Percentiles rank a stretch among this genome's conserved stretches.
These are phyloP conservation scores for Coturnix japonica DNA, from an alignment of 2,113 vertebrate species.

Conservation along the genomic window DNA sequence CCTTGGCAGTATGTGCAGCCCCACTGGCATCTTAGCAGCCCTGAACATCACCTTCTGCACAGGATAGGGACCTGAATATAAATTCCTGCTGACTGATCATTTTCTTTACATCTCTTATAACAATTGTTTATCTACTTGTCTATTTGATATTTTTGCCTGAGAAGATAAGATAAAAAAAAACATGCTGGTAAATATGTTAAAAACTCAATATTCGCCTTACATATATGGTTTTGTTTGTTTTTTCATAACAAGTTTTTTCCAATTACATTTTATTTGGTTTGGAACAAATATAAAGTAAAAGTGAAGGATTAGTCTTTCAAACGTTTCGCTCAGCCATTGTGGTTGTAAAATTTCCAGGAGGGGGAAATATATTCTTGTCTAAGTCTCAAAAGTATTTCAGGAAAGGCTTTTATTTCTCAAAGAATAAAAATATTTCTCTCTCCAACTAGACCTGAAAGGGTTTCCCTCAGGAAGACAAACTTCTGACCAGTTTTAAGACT, in stretches of 20 bases:
- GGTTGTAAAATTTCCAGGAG: neutral
- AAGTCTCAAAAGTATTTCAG: conserved; percentile 15
- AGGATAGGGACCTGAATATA: rapidly evolving
- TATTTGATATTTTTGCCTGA: neutral
- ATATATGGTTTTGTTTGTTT: neutral
- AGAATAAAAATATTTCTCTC: conserved; percentile 33
- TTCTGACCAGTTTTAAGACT: neutral
- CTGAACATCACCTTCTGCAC: neutral
- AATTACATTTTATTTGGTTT: neutral
- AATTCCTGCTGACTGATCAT: neutral
- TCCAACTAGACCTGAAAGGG: conserved; percentile 13
- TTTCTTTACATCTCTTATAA: neutral
- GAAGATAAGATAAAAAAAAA: neutral
- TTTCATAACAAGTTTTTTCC: neutral
- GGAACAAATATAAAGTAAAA: neutral
- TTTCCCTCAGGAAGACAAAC: neutral
- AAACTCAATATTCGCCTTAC: neutral
- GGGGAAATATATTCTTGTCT: neutral
- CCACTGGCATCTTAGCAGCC: neutral
- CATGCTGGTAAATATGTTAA: neutral
- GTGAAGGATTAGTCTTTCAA: neutral
- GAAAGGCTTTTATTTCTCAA: neutral
- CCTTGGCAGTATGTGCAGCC: rapidly evolving
- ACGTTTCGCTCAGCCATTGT: neutral
- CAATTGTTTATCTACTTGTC: neutral